Conservation (phyloP, 1,140 invertebrate genomes). For the Polypedilum pembai region DNA sequence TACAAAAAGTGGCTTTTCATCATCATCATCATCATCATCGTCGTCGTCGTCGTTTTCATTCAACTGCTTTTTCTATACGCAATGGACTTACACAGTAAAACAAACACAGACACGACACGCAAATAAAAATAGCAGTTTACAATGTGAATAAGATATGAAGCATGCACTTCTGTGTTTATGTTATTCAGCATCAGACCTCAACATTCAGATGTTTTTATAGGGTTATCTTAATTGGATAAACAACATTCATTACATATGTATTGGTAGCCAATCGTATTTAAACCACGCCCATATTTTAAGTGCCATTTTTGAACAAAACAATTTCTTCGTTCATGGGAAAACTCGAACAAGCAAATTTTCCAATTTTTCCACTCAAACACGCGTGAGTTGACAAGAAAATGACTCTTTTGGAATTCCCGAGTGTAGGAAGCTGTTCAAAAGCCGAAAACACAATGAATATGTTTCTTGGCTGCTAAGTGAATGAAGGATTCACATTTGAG, state of each 20-base stretch:
- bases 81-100: conserved; percentile 2
- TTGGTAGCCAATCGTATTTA: neutral
- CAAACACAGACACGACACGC: conserved; percentile 16
- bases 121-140: neutral
- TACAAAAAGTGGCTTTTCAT: neutral
- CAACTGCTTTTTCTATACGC: neutral
- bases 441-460: neutral
- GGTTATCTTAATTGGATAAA: conserved; percentile 26
- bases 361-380: conserved; percentile 5
- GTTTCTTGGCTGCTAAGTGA: neutral
- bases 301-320: conserved; percentile 11
- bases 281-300: neutral
- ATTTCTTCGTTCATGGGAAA: neutral
- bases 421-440: neutral
- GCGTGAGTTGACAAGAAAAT: neutral
- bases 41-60: neutral
- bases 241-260: neutral
- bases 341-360: neutral
- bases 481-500: neutral
- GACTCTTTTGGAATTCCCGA: neutral
- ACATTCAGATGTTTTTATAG: conserved; percentile 21
- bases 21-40: conserved; percentile 5
- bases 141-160: neutral
- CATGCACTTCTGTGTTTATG: neutral
- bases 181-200: neutral